Evolutionary conservation across 2,113 vertebrate genomes (phyloP).

Genomic region (Lasiurus borealis): DNA sequence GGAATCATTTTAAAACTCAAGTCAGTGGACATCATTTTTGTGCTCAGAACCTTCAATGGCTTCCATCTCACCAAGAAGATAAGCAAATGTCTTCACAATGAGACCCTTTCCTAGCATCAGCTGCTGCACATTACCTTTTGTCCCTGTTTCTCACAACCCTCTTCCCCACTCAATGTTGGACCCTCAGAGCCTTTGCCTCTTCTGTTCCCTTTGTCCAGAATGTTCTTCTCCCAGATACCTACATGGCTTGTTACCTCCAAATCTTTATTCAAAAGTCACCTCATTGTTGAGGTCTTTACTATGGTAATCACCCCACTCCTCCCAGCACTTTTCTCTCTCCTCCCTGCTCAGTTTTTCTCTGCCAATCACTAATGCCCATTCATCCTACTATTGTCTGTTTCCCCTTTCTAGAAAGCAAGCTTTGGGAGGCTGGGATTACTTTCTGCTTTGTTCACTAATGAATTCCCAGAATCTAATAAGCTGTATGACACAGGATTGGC

Average conservation of each 20-base stretch:
- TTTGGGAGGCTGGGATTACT: neutral
- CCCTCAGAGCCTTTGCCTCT: neutral
- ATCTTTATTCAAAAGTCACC: neutral
- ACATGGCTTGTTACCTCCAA: neutral
- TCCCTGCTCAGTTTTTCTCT: constrained; percentile 14
- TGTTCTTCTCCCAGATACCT: neutral
- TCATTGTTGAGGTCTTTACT: neutral
- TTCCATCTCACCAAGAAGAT: neutral
- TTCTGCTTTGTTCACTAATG: neutral
- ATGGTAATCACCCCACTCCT: neutral
- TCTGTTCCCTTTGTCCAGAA: neutral
- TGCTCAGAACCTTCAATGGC: neutral
- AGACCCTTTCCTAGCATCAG: rapidly evolving
- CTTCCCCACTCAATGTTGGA: neutral
- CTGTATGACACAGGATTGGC: neutral
- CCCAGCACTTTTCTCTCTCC: neutral
- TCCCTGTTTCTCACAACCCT: neutral
- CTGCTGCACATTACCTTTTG: neutral
- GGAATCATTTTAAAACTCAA: neutral
- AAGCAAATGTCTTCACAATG: neutral
- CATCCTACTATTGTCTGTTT: neutral
- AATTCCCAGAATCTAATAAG: neutral
- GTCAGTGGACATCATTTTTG: neutral
- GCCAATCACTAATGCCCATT: neutral
- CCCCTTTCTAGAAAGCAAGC: neutral